Evolutionary conservation across 2,797 vertebrate species (phyloP), one percentile per base, ranked within the genome.

Genomic region (Parambassis ranga): DNA sequence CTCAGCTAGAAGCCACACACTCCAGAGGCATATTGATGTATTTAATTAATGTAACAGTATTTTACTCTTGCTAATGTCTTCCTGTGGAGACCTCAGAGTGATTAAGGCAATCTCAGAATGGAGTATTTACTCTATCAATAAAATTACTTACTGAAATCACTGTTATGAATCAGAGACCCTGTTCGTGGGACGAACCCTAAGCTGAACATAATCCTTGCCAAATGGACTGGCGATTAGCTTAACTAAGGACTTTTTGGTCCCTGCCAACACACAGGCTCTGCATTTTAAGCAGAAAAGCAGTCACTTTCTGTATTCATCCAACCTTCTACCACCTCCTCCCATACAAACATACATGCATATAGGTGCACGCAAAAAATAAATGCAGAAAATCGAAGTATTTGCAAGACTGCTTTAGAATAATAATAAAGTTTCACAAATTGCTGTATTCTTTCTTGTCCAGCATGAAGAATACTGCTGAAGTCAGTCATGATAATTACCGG

Each of bases 161-260:
- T 79, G 76, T 89, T 90, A 89, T 90, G 87, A 91, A 90, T 90
- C 85, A 85, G 76, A 86, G 84, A 86, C 65, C 77, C 72, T 84
- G 82, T 90, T 86, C 65, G 50, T 70, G 65, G 84, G 79, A 79
- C 31, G 63, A 73, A 79, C 73, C 59, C 75, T 88, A 82, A 85
- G 49, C 79, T 72, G 71, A 83, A 65, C 76, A 47, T 89, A 90
- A 90, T 90, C 87, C 83, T 77, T 88, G 82, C 86, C 87, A 91
- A 91, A 91, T 87, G 85, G 83, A 87, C 87, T 82, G 77, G 61
- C 70, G 77, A 91, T 91, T 85, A 89, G 87, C 86, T 89, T 83
- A 90, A 89, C 86, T 85, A 83, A 89, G 81, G 84, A 78, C 83
- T 85, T 90, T 83, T 81, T 76, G 74, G 83, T 74, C 57, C 11